Evolutionary conservation across 2,113 vertebrate genomes (phyloP), one percentile per base, ranked within the genome.

Genomic region (Pseudopodoces humilis): DNA sequence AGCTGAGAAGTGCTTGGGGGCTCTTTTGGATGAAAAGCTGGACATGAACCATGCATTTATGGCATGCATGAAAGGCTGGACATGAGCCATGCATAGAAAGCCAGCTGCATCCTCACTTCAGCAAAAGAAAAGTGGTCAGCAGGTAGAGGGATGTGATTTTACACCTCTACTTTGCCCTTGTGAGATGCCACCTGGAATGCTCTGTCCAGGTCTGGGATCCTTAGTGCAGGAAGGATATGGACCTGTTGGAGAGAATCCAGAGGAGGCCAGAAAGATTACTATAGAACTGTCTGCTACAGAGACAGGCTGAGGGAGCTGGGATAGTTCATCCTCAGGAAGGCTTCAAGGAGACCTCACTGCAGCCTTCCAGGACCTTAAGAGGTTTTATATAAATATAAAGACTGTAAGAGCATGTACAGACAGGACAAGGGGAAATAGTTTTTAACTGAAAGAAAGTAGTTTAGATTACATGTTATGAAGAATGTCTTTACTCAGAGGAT

Each of bases 221-320:
- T 20, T 44, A 28, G 28, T 33, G 44, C 3, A 46, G 28, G 52
- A 44, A 37, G 46, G 44, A 9, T 21, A 11, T 4, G 31, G 22
- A 28, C 7, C 15, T n/a, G 28, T 24, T 46, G 53, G 37, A 74
- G 23, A 0, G 0, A 52, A 44, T 13, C 52, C 37, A 81, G 37
- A 59, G 23, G 15, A 74, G 12, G 13, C 12, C 19, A 39, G 27
- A 28, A 39, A 24, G 33, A 24, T 52, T 19, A 23, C 5, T 13
- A 11, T 10, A n/a, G 19, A 46, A 20, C 24, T 39, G 28, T 50
- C 50, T 72, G 21, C 27, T 27, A 4, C 9, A 27, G 35, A 82
- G 39, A 53, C 13, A 46, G 60, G 9, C 28, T 74, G 33, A 39
- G 68, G 52, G 33, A 67, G 10, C 9, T 5, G 6, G 60, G 15